Conservation (phyloP, 2,113 vertebrate genomes). For the Gila orcuttii region DNA sequence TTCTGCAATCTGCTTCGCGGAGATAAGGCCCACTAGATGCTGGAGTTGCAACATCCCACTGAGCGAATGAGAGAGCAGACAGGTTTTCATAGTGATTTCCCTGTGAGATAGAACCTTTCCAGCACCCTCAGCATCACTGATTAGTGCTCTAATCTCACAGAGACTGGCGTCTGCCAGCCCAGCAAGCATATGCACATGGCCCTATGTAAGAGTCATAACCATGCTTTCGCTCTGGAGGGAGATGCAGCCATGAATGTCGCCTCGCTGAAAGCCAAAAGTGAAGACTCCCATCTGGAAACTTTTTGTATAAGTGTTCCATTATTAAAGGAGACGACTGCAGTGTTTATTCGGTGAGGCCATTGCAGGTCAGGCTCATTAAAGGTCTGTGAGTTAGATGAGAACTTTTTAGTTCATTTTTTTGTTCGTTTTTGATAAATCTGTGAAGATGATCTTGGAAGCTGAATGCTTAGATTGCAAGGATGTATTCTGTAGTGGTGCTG, state of each 20-base stretch:
- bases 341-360: constrained; percentile 18
- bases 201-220: constrained; percentile 33
- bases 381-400: constrained; percentile 1
- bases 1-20: constrained; percentile 73
- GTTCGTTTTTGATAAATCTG: constrained; percentile 24
- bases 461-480: constrained; percentile 28
- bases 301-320: constrained; percentile 18
- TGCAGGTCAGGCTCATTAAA: constrained; percentile 2
- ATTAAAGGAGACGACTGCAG: not conserved
- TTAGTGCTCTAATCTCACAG: constrained; percentile 73
- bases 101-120: constrained; percentile 67
- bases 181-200: constrained; percentile 42
- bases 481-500: constrained; percentile 13
- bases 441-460: constrained; percentile 26
- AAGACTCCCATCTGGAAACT: constrained; percentile 9
- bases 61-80: constrained; percentile 76
- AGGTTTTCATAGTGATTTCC: constrained; percentile 74
- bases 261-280: constrained; percentile 16
- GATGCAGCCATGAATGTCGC: constrained; percentile 19
- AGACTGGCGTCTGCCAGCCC: constrained; percentile 60
- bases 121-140: constrained; percentile 63
- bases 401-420: constrained; percentile 5
- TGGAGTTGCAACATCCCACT: constrained; percentile 80
- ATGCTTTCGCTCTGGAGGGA: constrained; percentile 11
- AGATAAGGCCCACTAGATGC: constrained; percentile 79